Evolutionary conservation across 2,797 vertebrate genomes (phyloP).

Genomic region (Nyctalus aviator): DNA sequence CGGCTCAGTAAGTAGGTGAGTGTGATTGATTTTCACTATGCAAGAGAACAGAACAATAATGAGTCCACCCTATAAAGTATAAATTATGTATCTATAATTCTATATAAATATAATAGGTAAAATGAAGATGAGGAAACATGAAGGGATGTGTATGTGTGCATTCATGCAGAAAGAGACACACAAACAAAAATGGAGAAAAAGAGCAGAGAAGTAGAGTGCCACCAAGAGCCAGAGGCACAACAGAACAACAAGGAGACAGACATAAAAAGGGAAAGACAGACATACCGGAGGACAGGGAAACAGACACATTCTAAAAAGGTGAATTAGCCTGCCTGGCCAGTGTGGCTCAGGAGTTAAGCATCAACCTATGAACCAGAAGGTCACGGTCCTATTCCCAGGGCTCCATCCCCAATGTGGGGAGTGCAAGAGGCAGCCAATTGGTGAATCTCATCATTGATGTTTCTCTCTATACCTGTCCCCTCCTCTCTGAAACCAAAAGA

Average conservation of each 20-base stretch:
- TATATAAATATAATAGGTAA: not conserved
- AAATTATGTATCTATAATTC: not conserved
- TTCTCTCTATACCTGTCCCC: too few relatives aligned
- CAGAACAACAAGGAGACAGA: not conserved
- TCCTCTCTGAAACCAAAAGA: too few relatives aligned
- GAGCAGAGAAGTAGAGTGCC: not conserved
- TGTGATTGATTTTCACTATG: conserved; percentile 75
- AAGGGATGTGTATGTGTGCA: not conserved
- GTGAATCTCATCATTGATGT: too few relatives aligned
- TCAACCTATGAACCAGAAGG: too few relatives aligned
- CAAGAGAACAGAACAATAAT: conserved; percentile 41
- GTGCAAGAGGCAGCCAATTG: too few relatives aligned
- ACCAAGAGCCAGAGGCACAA: not conserved
- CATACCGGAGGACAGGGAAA: not conserved
- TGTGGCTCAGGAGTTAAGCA: too few relatives aligned
- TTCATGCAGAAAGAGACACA: not conserved
- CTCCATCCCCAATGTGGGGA: too few relatives aligned
- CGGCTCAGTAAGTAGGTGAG: conserved; percentile 65
- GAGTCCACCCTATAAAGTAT: conserved; percentile 49
- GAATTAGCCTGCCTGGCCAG: not conserved
- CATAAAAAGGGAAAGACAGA: not conserved
- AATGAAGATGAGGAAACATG: not conserved
- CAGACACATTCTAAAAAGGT: not conserved
- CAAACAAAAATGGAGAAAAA: not conserved
- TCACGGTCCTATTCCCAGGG: too few relatives aligned